These are phyloP conservation scores for Parauchenoglanis ngamensis DNA, from an alignment of 2,797 vertebrate species.

Conservation along the genomic window DNA sequence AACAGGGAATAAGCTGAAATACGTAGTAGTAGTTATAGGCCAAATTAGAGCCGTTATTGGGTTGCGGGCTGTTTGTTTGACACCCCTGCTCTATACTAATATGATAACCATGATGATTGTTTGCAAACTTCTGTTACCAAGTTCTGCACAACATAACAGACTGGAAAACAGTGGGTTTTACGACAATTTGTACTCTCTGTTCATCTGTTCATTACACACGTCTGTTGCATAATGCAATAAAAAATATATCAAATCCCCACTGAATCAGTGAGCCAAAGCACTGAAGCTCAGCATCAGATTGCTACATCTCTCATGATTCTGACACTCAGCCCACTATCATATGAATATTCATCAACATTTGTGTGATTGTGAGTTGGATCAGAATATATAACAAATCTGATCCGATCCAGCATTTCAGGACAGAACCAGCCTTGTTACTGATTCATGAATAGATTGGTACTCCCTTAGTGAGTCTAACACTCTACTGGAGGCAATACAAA, in stretches of 20 bases:
- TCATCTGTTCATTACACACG: too few species aligned
- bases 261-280: background rate
- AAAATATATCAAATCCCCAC: background rate
- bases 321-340: background rate
- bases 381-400: background rate
- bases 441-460: background rate
- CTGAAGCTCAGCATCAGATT: background rate
- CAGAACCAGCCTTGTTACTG: background rate
- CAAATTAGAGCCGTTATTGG: background rate
- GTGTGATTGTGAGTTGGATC: background rate
- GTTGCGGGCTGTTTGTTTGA: background rate
- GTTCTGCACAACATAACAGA: background rate
- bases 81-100: background rate
- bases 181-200: background rate
- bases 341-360: background rate
- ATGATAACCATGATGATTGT: background rate
- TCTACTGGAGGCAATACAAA: background rate
- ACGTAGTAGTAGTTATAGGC: background rate
- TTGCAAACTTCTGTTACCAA: background rate
- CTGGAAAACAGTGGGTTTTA: background rate
- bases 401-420: background rate
- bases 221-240: background rate
- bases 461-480: background rate
- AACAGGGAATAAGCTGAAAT: too few species aligned
- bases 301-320: background rate